These are phyloP conservation scores for Varanus komodoensis DNA, from an alignment of 2,113 vertebrate genomes.

Conservation along the genomic window DNA sequence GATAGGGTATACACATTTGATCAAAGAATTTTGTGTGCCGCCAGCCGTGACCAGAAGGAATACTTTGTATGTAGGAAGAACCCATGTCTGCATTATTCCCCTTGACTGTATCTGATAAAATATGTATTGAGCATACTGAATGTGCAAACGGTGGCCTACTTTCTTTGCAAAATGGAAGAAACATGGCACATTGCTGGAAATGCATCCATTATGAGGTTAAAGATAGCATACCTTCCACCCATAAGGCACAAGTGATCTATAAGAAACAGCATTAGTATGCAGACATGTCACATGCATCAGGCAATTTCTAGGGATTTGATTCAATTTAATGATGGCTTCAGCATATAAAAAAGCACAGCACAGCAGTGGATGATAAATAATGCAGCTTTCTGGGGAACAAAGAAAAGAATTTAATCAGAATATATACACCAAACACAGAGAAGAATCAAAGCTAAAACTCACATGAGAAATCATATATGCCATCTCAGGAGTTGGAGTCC, in stretches of 20 bases:
- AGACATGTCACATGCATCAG: neutral
- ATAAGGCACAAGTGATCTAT: constrained; percentile 31
- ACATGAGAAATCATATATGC: neutral
- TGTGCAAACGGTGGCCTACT: neutral
- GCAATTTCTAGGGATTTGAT: constrained; percentile 32
- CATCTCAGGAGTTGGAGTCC: neutral
- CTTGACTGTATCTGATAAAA: constrained; percentile 19
- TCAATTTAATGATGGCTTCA: constrained; percentile 31
- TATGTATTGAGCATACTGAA: constrained; percentile 27
- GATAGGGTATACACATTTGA: neutral
- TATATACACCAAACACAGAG: constrained; percentile 30
- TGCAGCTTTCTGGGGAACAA: constrained; percentile 41
- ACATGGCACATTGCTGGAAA: constrained; percentile 13
- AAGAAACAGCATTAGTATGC: neutral
- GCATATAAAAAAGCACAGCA: constrained; percentile 30
- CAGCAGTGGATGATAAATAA: constrained; percentile 41
- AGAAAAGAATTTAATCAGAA: constrained; percentile 15
- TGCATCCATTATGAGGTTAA: constrained; percentile 14
- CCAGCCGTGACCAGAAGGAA: constrained; percentile 23
- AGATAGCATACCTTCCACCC: constrained; percentile 1
- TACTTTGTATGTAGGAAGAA: neutral
- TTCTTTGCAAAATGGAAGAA: constrained; percentile 26
- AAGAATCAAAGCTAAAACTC: constrained; percentile 29
- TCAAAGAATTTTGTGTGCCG: neutral
- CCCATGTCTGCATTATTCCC: accelerated